Percentiles rank a stretch among this genome's conserved stretches.
These are phyloP conservation scores for Arctopsyche grandis DNA, from an alignment of 1,140 invertebrate species.

Conservation along the genomic window DNA sequence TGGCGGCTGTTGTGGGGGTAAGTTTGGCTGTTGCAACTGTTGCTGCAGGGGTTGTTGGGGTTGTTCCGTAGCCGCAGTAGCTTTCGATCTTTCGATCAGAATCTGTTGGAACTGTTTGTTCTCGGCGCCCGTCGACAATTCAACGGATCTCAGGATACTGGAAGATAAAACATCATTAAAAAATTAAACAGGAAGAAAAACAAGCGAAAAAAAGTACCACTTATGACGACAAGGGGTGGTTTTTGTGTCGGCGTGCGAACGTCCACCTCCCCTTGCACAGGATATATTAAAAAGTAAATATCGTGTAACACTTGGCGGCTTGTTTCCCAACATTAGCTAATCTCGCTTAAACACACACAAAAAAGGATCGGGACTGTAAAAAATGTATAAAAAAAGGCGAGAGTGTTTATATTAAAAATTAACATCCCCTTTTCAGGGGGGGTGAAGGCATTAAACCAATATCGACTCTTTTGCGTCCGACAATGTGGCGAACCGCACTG, in stretches of 20 bases:
- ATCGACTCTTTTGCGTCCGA: conserved; percentile 44
- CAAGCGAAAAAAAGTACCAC: neutral
- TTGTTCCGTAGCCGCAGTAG: conserved; percentile 65
- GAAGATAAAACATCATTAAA: conserved; percentile 59
- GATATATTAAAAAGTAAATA: conserved; percentile 54
- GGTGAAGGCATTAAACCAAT: conserved; percentile 54
- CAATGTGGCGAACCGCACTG: neutral
- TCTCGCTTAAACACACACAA: conserved; percentile 32
- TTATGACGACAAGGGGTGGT: neutral
- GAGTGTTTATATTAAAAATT: conserved; percentile 56
- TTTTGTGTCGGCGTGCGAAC: conserved; percentile 30
- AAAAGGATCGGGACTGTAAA: conserved; percentile 38
- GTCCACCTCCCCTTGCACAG: conserved; percentile 20
- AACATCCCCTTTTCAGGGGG: conserved; percentile 40
- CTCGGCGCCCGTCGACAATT: conserved; percentile 71
- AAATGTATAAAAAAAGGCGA: conserved; percentile 51
- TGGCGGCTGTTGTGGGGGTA: conserved; percentile 30
- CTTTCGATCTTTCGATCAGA: conserved; percentile 81
- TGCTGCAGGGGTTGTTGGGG: conserved; percentile 60
- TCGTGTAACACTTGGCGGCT: conserved; percentile 38
- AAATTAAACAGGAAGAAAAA: neutral
- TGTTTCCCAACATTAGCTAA: conserved; percentile 39
- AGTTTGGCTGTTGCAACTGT: conserved; percentile 59
- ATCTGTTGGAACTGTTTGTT: conserved; percentile 82
- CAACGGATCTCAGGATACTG: conserved; percentile 81